Conservation (phyloP, 2,113 vertebrate genomes). For the Myotis brandtii region DNA sequence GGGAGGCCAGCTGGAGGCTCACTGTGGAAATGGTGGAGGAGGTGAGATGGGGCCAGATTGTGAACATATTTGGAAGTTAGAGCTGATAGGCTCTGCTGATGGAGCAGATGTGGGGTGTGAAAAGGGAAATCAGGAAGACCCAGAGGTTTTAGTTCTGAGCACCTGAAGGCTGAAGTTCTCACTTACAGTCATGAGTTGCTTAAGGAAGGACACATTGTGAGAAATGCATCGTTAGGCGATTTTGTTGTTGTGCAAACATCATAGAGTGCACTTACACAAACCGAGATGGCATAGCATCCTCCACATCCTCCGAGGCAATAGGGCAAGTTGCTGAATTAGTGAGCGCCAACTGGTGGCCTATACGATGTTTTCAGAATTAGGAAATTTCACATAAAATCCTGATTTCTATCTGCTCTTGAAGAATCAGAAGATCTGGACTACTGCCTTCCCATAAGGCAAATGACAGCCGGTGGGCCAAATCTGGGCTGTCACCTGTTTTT, state of each 20-base stretch:
- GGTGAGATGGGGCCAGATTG: not conserved
- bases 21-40: too few species aligned
- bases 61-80: not conserved
- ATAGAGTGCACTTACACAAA: not conserved
- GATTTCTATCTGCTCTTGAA: constrained; percentile 4
- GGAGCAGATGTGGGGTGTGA: not conserved
- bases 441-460: not conserved
- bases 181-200: not conserved
- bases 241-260: not conserved
- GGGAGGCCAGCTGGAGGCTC: not conserved
- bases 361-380: not conserved
- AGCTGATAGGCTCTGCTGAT: not conserved
- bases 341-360: not conserved
- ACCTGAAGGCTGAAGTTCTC: not conserved
- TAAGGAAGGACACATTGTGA: not conserved
- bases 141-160: not conserved
- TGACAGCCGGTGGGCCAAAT: not conserved
- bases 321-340: not conserved
- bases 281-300: too few species aligned
- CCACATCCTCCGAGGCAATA: not conserved
- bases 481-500: not conserved
- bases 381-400: not conserved
- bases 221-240: not conserved
- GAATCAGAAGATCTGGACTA: not conserved
- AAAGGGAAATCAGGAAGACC: not conserved